phyloP scores from a whole-genome alignment of 2,888 invertebrate genomes.

The Piscicola geometra region DNA sequence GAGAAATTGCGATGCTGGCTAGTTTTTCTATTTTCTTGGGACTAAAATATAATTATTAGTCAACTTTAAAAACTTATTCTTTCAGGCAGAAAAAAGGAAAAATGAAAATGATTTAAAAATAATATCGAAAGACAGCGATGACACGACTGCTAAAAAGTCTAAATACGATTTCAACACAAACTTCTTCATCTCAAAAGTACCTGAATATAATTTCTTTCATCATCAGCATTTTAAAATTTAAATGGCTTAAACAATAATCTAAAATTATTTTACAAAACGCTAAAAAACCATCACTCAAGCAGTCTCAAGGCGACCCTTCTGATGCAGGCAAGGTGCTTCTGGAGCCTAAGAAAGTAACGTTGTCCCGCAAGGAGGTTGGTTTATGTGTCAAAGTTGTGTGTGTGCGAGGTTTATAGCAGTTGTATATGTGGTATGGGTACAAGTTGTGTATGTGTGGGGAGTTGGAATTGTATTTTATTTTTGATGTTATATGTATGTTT shows the following conservation, averaged over 20 bases:
- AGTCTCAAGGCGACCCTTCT: no score
- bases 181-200: no score
- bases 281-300: no score
- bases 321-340: background rate
- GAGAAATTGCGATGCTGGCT: background rate
- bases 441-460: no score
- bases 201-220: no score
- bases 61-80: background rate
- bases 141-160: background rate
- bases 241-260: no score
- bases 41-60: background rate
- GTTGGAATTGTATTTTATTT: background rate
- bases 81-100: conserved; percentile 3
- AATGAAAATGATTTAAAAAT: background rate
- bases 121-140: background rate
- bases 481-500: background rate
- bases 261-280: no score
- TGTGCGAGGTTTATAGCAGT: no score
- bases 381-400: no score
- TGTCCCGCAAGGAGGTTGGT: conserved; percentile 79
- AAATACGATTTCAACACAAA: background rate
- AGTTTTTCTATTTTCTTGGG: background rate
- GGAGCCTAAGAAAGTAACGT: conserved; percentile 49
- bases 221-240: no score
- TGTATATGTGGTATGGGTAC: no score